Percentiles rank a stretch among this genome's conserved stretches.
Evolutionary conservation across 2,113 vertebrate genomes (phyloP).

Genomic region (Nycticebus coucang): DNA sequence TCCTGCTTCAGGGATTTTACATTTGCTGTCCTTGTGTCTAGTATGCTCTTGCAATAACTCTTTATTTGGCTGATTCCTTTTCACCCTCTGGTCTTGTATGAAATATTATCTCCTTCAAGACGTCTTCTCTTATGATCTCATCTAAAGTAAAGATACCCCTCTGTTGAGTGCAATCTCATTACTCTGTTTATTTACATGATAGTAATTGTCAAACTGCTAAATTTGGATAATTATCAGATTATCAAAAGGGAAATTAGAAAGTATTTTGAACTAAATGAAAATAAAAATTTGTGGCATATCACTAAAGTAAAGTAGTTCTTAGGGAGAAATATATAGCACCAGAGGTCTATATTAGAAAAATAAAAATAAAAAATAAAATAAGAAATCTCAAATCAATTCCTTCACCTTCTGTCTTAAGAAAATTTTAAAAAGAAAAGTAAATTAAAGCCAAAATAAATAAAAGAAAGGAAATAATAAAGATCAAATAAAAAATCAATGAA

Average conservation of each 20-base stretch:
- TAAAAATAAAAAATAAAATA: neutral
- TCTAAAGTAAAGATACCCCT: neutral
- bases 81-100: neutral
- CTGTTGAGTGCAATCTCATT: neutral
- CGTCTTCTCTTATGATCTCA: neutral
- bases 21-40: neutral
- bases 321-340: neutral
- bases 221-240: neutral
- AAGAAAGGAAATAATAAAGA: neutral
- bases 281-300: neutral
- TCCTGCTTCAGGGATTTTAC: neutral
- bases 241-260: neutral
- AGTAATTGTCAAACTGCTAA: neutral
- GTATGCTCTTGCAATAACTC: neutral
- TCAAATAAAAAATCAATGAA: neutral
- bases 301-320: neutral
- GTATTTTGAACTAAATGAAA: slow-evolving; percentile 2
- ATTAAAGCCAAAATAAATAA: neutral
- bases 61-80: neutral
- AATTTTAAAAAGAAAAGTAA: neutral
- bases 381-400: neutral
- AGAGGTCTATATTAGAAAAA: neutral
- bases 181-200: neutral
- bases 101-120: neutral
- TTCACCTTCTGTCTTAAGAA: neutral